Evolutionary conservation across 2,113 vertebrate genomes (phyloP).

Genomic region (Pituophis catenifer): DNA sequence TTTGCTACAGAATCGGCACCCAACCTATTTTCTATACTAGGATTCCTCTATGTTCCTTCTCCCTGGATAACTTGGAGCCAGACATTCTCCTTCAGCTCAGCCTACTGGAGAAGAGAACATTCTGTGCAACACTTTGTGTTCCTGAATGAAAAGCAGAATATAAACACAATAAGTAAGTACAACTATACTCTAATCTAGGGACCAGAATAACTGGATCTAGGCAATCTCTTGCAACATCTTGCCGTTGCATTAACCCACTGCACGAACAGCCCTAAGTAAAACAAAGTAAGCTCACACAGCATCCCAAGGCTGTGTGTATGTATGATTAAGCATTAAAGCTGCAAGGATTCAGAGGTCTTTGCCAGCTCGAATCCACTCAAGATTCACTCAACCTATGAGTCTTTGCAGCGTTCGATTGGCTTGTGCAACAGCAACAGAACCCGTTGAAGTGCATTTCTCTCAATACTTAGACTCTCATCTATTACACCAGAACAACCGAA

Average conservation of each 20-base stretch:
- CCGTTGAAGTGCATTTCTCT: constrained; percentile 62
- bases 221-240: not conserved
- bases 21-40: not conserved
- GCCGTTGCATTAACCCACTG: not conserved
- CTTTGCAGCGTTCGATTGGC: constrained; percentile 58
- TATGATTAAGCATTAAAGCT: not conserved
- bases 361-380: not conserved
- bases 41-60: not conserved
- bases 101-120: not conserved
- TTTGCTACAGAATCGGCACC: not conserved
- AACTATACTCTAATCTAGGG: not conserved
- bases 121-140: not conserved
- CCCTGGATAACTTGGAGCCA: not conserved
- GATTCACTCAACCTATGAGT: constrained; percentile 4
- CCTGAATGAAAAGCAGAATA: not conserved
- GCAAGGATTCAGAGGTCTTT: constrained; percentile 35
- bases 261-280: not conserved
- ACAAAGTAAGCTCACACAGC: not conserved
- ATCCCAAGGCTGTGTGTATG: fast-evolving
- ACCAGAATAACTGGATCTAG: not conserved
- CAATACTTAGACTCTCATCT: constrained; percentile 59
- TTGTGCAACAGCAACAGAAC: constrained; percentile 65
- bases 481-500: constrained; percentile 47
- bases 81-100: not conserved
- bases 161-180: not conserved